phyloP scores from a whole-genome alignment of 2,888 invertebrate species.

The Gnatocerus cornutus region DNA sequence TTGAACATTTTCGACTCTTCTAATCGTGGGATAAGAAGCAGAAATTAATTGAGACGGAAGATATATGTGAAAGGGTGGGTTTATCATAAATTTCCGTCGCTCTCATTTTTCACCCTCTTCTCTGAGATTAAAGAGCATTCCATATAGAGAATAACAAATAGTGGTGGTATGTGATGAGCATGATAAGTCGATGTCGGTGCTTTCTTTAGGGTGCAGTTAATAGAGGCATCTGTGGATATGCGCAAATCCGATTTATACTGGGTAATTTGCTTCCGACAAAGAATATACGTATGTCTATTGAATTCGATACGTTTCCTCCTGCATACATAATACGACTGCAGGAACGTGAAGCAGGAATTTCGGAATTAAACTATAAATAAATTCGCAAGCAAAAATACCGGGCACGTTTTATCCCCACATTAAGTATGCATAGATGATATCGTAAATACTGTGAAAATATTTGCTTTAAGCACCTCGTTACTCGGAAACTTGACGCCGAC shows the following conservation, averaged over 20 bases:
- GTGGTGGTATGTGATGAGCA: conserved; percentile 51
- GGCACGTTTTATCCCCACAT: conserved; percentile 37
- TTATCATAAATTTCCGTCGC: conserved; percentile 51
- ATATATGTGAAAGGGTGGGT: conserved; percentile 19
- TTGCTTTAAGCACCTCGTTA: conserved; percentile 39
- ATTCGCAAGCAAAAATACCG: conserved; percentile 33
- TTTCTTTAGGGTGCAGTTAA: conserved; percentile 24
- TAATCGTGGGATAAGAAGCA: conserved; percentile 23
- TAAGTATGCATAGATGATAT: conserved; percentile 42
- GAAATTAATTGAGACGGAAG: conserved; percentile 35
- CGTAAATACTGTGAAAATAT: conserved; percentile 43
- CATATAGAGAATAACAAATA: conserved; percentile 54
- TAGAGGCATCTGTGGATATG: conserved; percentile 28
- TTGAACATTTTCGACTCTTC: conserved; percentile 17
- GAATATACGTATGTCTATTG: conserved; percentile 34
- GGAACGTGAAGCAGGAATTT: conserved; percentile 16
- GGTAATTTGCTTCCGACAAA: conserved; percentile 37
- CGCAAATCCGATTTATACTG: conserved; percentile 32
- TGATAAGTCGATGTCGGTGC: conserved; percentile 28
- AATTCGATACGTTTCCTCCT: conserved; percentile 12
- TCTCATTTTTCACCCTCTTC: conserved; percentile 52
- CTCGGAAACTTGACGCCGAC: conserved; percentile 21
- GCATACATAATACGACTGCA: conserved; percentile 20
- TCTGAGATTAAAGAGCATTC: conserved; percentile 53
- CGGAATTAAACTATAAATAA: conserved; percentile 18